phyloP scores from a whole-genome alignment of 2,888 invertebrate species.

The Volucella inanis region DNA sequence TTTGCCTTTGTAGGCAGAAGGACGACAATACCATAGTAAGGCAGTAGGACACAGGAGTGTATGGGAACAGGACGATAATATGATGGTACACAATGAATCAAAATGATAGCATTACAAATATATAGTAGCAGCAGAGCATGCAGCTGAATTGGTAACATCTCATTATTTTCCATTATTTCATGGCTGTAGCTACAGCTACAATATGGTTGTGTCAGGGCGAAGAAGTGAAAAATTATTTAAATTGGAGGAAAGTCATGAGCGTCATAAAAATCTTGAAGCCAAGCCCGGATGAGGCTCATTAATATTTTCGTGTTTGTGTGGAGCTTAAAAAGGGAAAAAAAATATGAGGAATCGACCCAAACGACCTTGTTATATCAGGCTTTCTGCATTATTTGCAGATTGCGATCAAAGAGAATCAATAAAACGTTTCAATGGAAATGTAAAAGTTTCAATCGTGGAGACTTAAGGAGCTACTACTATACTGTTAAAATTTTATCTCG shows the following conservation, averaged over 20 bases:
- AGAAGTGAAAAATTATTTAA: slow-evolving; percentile 53
- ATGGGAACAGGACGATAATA: slow-evolving; percentile 1
- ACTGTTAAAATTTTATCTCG: no score
- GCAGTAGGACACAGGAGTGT: slow-evolving; percentile 11
- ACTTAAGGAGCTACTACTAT: no score
- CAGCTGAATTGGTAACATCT: slow-evolving; percentile 69
- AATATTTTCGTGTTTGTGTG: slow-evolving; percentile 29
- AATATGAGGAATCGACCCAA: slow-evolving; percentile 5
- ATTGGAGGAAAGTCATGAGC: slow-evolving; percentile 53
- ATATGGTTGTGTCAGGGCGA: background rate
- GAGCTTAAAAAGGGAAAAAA: background rate
- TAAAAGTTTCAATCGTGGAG: no score
- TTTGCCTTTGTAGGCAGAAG: slow-evolving; percentile 54
- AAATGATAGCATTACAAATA: slow-evolving; percentile 60
- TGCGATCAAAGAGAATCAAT: slow-evolving; percentile 9
- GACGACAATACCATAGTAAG: background rate
- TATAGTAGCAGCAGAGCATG: slow-evolving; percentile 30
- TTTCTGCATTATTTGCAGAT: background rate
- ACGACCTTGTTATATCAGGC: slow-evolving; percentile 17
- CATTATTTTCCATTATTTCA: slow-evolving; percentile 74
- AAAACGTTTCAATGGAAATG: background rate
- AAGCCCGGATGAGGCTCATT: slow-evolving; percentile 41
- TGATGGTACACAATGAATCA: slow-evolving; percentile 58
- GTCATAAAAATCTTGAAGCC: slow-evolving; percentile 40
- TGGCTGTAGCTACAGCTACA: slow-evolving; percentile 28